Base-by-base conservation (phyloP, 2,888 invertebrate genomes). In the Synergus japonicus region DNA sequence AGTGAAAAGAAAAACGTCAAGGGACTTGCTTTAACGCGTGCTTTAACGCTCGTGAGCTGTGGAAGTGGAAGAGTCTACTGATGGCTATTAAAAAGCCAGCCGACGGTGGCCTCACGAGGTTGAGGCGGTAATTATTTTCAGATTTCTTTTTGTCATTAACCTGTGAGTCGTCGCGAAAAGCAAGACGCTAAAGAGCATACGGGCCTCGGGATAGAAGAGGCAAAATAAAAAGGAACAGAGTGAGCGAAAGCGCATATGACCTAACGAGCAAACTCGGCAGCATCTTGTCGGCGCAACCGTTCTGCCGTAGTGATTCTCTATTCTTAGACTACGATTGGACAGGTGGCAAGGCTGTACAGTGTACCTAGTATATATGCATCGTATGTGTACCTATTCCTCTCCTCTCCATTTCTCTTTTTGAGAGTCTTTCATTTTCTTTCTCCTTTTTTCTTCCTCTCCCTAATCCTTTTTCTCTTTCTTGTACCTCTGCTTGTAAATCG, bases 301-400 rank as follows among this genome's bases (percentile, higher is more conserved):
- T 78, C 49, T 76, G 65, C 81, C 83, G 84, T 85, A 85, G 82
- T 86, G 84, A 85, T 87, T 84, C 87, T 88, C 91, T 91, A 91
- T 90, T 90, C 90, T 89, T 90, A 90, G 90, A 86, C 88, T 87
- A 88, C 86, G 88, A 89, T 87, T 87, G 86, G 88, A 88, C 90
- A 91, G 91, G 89, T 90, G 91, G 90, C 86, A 82, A 86, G 85
- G 86, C 85, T 81, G 83, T 73, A 79, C 82, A 46, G 67, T 83
- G 54, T 18, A 69, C 54, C 78, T 29, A 46, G 73, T 60, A 46
- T 22, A 44, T 76, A 22, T 80, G 60, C 73, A 79, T 58, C 64
- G 63, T 81, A 80, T 79, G 63, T 83, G 58, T n/a, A 44, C 46
- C 44, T 73, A 46, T 65, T 76, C 78, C 73, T 46, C 73, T 78